phyloP scores from a whole-genome alignment of 2,888 invertebrate species.

The Bellardia pandia region DNA sequence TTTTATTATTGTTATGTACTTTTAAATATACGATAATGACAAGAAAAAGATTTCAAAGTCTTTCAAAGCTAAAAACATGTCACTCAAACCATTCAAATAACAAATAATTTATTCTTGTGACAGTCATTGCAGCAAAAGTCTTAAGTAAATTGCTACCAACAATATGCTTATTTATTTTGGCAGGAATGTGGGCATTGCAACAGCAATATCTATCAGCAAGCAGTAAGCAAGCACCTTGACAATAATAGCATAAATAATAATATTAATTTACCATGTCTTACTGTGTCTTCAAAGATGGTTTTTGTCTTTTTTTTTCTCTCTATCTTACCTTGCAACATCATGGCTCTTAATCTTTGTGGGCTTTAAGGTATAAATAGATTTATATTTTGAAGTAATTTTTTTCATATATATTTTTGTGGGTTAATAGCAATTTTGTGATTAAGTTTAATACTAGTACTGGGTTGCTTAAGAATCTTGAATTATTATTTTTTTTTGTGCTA shows the following conservation, averaged over 20 bases:
- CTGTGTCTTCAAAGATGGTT: conserved; percentile 3
- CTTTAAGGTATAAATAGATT: conserved; percentile 46
- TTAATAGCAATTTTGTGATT: conserved; percentile 64
- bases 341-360: conserved; percentile 38
- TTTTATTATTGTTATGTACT: too few species aligned
- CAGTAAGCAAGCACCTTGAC: conserved; percentile 33
- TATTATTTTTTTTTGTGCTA: neutral
- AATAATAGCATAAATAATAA: conserved; percentile 27
- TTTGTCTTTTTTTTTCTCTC: too few species aligned
- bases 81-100: neutral
- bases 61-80: neutral
- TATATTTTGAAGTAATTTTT: neutral
- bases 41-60: neutral
- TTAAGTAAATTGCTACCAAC: neutral
- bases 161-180: neutral
- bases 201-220: neutral
- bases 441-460: conserved; percentile 20
- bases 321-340: conserved; percentile 39
- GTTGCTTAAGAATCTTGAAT: conserved; percentile 54
- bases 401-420: conserved; percentile 33
- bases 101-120: neutral
- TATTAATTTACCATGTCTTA: conserved; percentile 23
- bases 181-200: conserved; percentile 16
- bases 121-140: neutral
- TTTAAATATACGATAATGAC: too few species aligned